Conservation (phyloP, 1,140 invertebrate species). For the Campoletis sonorensis region DNA sequence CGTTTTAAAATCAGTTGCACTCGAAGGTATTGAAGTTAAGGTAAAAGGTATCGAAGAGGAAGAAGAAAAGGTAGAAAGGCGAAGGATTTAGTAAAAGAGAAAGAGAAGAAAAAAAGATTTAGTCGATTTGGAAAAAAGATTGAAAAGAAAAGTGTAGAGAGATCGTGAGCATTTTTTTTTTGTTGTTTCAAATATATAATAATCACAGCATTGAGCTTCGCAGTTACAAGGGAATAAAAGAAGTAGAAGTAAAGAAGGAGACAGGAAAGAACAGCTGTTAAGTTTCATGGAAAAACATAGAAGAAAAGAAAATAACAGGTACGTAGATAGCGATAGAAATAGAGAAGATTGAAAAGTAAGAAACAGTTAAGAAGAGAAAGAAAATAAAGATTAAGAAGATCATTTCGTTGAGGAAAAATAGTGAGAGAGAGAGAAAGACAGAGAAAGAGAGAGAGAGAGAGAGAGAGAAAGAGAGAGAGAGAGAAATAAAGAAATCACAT, state of each 20-base stretch:
- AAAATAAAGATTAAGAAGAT: neutral
- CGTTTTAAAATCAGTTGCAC: neutral
- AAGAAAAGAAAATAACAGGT: constrained; percentile 4
- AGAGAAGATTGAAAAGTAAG: neutral
- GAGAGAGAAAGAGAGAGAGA: constrained; percentile 39
- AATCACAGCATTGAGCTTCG: constrained; percentile 51
- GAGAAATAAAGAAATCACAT: too few species aligned
- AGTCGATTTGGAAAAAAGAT: constrained; percentile 2
- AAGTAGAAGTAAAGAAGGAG: constrained; percentile 2
- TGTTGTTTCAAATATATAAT: constrained; percentile 39
- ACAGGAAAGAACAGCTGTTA: constrained; percentile 8
- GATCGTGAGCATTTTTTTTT: neutral
- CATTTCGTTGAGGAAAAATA: neutral
- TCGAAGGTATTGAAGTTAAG: neutral
- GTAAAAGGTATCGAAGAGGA: too few species aligned
- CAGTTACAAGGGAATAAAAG: constrained; percentile 24
- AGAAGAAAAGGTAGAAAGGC: too few species aligned
- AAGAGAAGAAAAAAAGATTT: constrained; percentile 39
- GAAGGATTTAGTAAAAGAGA: neutral
- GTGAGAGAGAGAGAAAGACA: constrained; percentile 18
- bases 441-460: constrained; percentile 36
- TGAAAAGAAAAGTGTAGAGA: constrained; percentile 26
- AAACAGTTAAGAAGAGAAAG: constrained; percentile 10
- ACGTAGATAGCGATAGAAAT: neutral
- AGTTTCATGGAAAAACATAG: constrained; percentile 21